Evolutionary conservation across 1,140 invertebrate species (phyloP).

Genomic region (Drosophila tani): DNA sequence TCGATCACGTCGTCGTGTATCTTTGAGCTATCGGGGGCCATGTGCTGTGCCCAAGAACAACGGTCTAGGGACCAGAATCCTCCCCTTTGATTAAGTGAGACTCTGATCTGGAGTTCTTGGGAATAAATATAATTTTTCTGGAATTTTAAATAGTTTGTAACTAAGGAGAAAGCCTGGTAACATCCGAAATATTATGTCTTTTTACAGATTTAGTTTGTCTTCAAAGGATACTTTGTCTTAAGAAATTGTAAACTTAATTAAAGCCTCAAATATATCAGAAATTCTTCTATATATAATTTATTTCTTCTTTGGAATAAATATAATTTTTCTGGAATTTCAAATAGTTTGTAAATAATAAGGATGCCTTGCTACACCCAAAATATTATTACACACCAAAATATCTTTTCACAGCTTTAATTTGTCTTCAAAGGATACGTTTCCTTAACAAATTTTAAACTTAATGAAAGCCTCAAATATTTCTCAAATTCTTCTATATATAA

Average conservation of each 20-base stretch:
- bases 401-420: too few species aligned
- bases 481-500: background rate
- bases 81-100: slow-evolving; percentile 50
- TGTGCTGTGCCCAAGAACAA: slow-evolving; percentile 66
- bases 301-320: background rate
- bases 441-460: background rate
- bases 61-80: slow-evolving; percentile 43
- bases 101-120: background rate
- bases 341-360: background rate
- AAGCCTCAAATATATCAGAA: background rate
- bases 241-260: background rate
- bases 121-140: too few species aligned
- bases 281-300: background rate
- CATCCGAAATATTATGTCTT: too few species aligned
- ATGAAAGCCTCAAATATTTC: background rate
- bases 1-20: slow-evolving; percentile 36
- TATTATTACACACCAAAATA: too few species aligned
- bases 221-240: too few species aligned
- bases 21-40: slow-evolving; percentile 34
- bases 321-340: background rate
- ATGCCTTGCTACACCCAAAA: background rate
- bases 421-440: too few species aligned
- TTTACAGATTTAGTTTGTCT: too few species aligned
- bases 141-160: background rate
- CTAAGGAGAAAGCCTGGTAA: too few species aligned